Evolutionary conservation across 2,797 vertebrate species (phyloP), one percentile per base, ranked within the genome.

Genomic region (Garrulus glandarius): DNA sequence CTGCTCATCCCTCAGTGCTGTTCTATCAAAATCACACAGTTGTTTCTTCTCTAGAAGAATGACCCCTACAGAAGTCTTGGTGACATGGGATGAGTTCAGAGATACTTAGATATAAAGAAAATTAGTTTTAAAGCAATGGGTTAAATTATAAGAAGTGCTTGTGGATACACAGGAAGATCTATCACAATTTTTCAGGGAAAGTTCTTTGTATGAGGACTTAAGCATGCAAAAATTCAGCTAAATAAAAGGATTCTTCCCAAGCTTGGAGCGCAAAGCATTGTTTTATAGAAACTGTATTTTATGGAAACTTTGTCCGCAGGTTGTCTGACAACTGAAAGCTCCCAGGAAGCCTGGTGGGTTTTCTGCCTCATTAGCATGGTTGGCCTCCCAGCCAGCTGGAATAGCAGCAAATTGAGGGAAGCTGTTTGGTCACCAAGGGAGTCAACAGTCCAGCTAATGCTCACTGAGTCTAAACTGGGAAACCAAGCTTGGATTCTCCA

Each of bases 231-330:
- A 79, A 43, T 8, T 70, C 32, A 74, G 23, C 30, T 47, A 71
- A 68, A 75, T 9, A 19, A 64, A 64, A 50, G 24, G n/a, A 39
- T 44, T 59, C 6, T 53, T 30, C 36, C 49, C 0, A 0, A 72
- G 36, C 36, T 50, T 30, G 10, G 11, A 55, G 23, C 2, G 19
- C 34, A 84, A 88, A 88, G 53, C 22, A n/a, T 53, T 50, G 70
- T 3, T 69, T 53, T 30, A 53, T 11, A 37, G 37, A 37, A 68
- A 44, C 5, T 23, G 22, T 37, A 52, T 76, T 85, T 46, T 46
- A 46, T 15, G 34, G 83, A 93, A 84, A 24, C 32, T 32, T 76
- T 70, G 44, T 24, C 26, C 32, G 15, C 3, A n/a, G 47, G 32
- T 2, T 63, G 19, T 52, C 67, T 18, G 20, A 71, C 14, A 78